Conservation (phyloP, 1,140 invertebrate genomes). For the Pissodes strobi region DNA sequence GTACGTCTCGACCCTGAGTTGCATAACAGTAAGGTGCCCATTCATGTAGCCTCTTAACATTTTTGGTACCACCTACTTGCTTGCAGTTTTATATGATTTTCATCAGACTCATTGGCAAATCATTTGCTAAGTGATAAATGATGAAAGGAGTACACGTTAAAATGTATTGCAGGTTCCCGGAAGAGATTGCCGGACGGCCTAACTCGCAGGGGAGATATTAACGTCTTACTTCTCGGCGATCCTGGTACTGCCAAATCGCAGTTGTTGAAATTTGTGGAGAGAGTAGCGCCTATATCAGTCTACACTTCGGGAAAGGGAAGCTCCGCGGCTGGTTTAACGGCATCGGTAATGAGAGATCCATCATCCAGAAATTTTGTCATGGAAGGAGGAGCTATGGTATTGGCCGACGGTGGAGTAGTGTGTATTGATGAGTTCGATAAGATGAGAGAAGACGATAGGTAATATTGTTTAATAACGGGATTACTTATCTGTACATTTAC, state of each 20-base stretch:
- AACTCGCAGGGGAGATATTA: slow-evolving; percentile 95
- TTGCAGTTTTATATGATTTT: too few species aligned
- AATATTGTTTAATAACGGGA: background rate
- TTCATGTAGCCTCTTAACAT: too few species aligned
- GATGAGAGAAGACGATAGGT: slow-evolving; percentile 95
- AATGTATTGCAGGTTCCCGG: slow-evolving; percentile 64
- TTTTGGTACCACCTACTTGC: too few species aligned
- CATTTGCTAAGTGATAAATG: too few species aligned
- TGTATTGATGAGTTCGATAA: slow-evolving; percentile 99
- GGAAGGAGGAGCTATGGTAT: slow-evolving; percentile 99
- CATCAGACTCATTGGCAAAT: too few species aligned
- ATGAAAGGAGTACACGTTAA: background rate
- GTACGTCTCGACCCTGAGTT: too few species aligned
- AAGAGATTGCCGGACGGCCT: slow-evolving; percentile 94
- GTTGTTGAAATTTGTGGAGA: slow-evolving; percentile 96
- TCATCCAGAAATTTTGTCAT: slow-evolving; percentile 94
- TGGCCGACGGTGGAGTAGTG: slow-evolving; percentile 98
- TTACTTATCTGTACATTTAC: background rate
- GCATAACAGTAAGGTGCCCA: too few species aligned
- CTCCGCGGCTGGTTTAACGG: slow-evolving; percentile 97
- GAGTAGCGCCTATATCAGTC: slow-evolving; percentile 92
- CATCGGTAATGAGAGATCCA: slow-evolving; percentile 95
- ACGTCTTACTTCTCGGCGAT: slow-evolving; percentile 94
- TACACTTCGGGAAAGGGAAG: slow-evolving; percentile 99
- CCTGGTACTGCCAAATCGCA: slow-evolving; percentile 99